Evolutionary conservation across 2,113 vertebrate species (phyloP), one percentile per base, ranked within the genome.

Genomic region (Callithrix jacchus): DNA sequence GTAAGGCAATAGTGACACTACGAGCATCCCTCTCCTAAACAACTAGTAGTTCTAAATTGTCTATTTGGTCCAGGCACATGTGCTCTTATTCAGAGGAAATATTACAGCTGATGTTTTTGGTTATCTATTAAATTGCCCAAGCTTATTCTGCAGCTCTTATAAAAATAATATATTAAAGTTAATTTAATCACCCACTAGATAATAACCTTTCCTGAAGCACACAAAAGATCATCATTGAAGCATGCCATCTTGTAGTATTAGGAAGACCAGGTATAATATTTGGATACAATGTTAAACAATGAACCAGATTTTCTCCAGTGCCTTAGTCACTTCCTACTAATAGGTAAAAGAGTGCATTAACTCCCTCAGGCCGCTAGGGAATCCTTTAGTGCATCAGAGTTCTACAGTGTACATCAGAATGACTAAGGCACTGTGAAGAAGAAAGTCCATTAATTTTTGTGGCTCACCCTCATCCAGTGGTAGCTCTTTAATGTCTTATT

Each of bases 391-490:
- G 73, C 58, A 96, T 87, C 87, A 68, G 68, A 96, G 52, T 49
- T 95, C 91, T 30, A 91, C 21, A n/a, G n/a, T 82, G 68, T 93
- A 94, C 68, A 95, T 71, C 92, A 95, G 95, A 96, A 97, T 96
- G 97, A 96, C 98, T 97, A 98, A 97, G 96, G 96, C 96, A 95
- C 95, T 96, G 40, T 90, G 91, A 91, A 91, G 70, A 95, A 85
- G 56, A 94, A 76, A 76, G 79, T 80, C 97, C 98, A 97, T 98
- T 98, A 97, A 98, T 93, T 98, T 98, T 96, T 96, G 96, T 97
- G 97, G 97, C 97, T 98, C 95, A 95, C 89, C 77, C 96, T 94
- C 95, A 97, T 94, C 95, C 97, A 97, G 97, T 91, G 97, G 84
- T 98, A 94, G 93, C 89, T 97, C 74, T 52, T 97, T 96, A 98